Percentiles rank a stretch among this genome's conserved stretches.
phyloP scores from a whole-genome alignment of 2,113 vertebrate genomes.

The Calidris pugnax region DNA sequence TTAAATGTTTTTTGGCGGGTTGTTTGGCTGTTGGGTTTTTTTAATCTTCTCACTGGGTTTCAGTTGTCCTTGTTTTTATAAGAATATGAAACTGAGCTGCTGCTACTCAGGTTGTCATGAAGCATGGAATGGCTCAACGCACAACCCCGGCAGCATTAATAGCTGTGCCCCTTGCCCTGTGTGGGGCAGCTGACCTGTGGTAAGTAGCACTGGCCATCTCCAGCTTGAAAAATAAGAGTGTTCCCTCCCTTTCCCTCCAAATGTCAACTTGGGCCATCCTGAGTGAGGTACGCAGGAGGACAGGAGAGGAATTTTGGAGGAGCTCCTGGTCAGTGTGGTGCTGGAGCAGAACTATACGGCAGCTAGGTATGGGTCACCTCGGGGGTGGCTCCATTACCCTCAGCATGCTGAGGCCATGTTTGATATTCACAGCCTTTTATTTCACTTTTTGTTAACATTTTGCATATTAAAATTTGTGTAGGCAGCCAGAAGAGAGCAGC shows the following conservation, averaged over 20 bases:
- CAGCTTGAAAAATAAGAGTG: background rate
- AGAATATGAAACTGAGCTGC: background rate
- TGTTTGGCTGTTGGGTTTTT: background rate
- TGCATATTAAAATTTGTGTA: conserved; percentile 70
- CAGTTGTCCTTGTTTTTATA: background rate
- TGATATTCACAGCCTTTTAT: conserved; percentile 17
- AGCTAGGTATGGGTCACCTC: background rate
- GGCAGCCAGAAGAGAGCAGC: conserved; percentile 76
- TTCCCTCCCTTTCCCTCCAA: background rate
- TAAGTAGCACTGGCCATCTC: background rate
- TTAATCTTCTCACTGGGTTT: background rate
- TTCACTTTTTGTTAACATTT: conserved; percentile 57
- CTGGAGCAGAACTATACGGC: background rate
- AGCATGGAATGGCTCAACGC: accelerated
- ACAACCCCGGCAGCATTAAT: background rate
- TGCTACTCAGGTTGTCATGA: background rate
- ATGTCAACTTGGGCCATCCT: background rate
- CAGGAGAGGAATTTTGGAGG: background rate
- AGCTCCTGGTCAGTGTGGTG: background rate
- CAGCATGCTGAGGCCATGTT: background rate
- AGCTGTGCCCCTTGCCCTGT: background rate
- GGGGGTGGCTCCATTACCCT: background rate
- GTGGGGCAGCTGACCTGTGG: accelerated
- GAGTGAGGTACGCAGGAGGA: background rate
- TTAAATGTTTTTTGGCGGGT: background rate